Percentiles rank a stretch among this genome's conserved stretches.
These are phyloP conservation scores for Polietes domitor DNA, from an alignment of 2,888 invertebrate genomes.

Conservation along the genomic window DNA sequence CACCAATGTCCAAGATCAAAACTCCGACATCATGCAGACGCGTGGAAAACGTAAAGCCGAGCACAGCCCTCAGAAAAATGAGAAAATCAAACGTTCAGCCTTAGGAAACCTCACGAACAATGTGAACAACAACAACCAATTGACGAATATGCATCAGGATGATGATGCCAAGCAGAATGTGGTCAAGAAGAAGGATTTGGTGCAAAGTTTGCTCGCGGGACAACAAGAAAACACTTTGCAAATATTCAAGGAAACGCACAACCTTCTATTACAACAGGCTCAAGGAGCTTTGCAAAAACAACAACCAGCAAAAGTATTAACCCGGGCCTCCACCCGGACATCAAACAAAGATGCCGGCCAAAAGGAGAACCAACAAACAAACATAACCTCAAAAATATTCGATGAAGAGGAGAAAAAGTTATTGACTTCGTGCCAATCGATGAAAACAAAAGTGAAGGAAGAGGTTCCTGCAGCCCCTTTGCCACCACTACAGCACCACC, in stretches of 20 bases:
- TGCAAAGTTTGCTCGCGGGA: slow-evolving; percentile 54
- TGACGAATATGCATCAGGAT: slow-evolving; percentile 70
- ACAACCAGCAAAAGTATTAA: slow-evolving; percentile 71
- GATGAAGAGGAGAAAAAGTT: slow-evolving; percentile 71
- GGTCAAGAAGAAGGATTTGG: slow-evolving; percentile 64
- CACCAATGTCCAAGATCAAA: slow-evolving; percentile 75
- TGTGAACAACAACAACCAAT: slow-evolving; percentile 73
- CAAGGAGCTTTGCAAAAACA: slow-evolving; percentile 37
- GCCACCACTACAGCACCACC: slow-evolving; percentile 53
- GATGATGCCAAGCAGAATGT: slow-evolving; percentile 80
- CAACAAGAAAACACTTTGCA: slow-evolving; percentile 45
- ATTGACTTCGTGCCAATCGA: slow-evolving; percentile 68
- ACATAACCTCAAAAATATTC: slow-evolving; percentile 60
- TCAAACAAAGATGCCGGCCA: slow-evolving; percentile 69
- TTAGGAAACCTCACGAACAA: slow-evolving; percentile 92
- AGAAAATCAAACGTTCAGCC: slow-evolving; percentile 89
- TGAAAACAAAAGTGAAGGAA: slow-evolving; percentile 76
- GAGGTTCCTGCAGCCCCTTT: slow-evolving; percentile 60
- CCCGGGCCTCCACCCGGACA: slow-evolving; percentile 73
- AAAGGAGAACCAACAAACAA: slow-evolving; percentile 66
- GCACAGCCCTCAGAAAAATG: slow-evolving; percentile 88
- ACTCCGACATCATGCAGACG: slow-evolving; percentile 75
- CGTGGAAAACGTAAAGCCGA: slow-evolving; percentile 90
- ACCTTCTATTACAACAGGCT: slow-evolving; percentile 43
- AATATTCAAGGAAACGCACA: slow-evolving; percentile 60